Percentiles rank a stretch among this genome's conserved stretches.
These are phyloP conservation scores for Hycleus cichorii DNA, from an alignment of 1,140 invertebrate species.

Conservation along the genomic window DNA sequence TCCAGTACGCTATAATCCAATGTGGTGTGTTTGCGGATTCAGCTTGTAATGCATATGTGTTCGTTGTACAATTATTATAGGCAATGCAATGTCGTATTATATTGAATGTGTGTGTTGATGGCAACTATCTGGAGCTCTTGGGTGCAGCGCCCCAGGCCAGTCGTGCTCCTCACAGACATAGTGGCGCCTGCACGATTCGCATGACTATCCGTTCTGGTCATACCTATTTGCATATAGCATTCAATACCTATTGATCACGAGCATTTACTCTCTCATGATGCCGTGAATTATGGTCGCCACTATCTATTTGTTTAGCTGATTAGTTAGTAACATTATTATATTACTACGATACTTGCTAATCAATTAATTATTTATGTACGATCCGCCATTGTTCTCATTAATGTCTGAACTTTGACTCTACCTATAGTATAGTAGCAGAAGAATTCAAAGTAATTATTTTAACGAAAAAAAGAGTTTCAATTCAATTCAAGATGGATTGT, in stretches of 20 bases:
- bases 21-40: conserved; percentile 21
- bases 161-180: conserved; percentile 18
- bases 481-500: no score
- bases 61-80: conserved; percentile 21
- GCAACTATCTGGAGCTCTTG: conserved; percentile 19
- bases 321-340: conserved; percentile 43
- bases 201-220: conserved; percentile 21
- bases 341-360: conserved; percentile 42
- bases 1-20: conserved; percentile 15
- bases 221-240: conserved; percentile 38
- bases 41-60: conserved; percentile 21
- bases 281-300: conserved; percentile 41
- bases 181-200: conserved; percentile 15
- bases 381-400: conserved; percentile 25
- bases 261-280: conserved; percentile 36
- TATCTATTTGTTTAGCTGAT: conserved; percentile 44
- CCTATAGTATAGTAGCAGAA: no score
- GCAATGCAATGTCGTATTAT: conserved; percentile 15
- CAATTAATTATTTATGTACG: conserved; percentile 43
- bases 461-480: no score
- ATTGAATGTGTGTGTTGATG: conserved; percentile 10
- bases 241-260: conserved; percentile 40
- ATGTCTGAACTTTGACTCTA: no score
- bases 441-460: no score
- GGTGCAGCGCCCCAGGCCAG: conserved; percentile 20